Evolutionary conservation across 2,113 vertebrate genomes (phyloP).

Genomic region (Melanostigma gelatinosum): DNA sequence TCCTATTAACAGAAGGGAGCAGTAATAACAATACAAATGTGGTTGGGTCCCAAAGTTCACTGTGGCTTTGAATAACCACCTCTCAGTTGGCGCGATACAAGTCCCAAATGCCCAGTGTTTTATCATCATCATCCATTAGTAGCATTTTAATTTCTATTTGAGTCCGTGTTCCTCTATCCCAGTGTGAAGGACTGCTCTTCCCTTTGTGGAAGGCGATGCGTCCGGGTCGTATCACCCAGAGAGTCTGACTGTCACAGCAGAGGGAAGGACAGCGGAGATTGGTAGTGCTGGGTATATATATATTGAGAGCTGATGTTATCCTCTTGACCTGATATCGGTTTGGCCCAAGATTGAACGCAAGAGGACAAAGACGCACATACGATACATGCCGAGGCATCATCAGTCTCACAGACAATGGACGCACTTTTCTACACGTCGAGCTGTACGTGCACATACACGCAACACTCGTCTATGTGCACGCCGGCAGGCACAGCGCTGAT

Average conservation of each 20-base stretch:
- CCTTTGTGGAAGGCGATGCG: conserved; percentile 1
- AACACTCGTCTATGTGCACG: neutral
- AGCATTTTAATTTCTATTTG: neutral
- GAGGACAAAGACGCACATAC: conserved; percentile 44
- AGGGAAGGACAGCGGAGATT: conserved; percentile 61
- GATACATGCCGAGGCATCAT: conserved; percentile 25
- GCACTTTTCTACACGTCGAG: neutral
- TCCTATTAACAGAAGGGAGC: conserved; percentile 6
- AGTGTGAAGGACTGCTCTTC: conserved; percentile 8
- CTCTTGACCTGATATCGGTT: conserved; percentile 39
- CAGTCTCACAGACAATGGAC: conserved; percentile 2
- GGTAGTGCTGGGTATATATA: conserved; percentile 52
- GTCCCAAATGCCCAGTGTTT: neutral
- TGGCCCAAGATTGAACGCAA: conserved; percentile 43
- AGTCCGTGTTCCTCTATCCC: neutral
- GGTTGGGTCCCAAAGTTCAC: neutral
- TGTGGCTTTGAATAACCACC: neutral
- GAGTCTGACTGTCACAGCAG: conserved; percentile 77
- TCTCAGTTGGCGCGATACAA: too few species aligned
- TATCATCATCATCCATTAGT: neutral
- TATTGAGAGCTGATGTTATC: conserved; percentile 76
- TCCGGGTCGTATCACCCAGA: conserved; percentile 53
- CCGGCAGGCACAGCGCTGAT: neutral
- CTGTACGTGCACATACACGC: neutral
- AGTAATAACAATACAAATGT: neutral